A percentile compares a stretch with the other conserved stretches of the same genome.
Evolutionary conservation across 2,888 invertebrate species (phyloP).

Genomic region (Bugulina stolonifera): DNA sequence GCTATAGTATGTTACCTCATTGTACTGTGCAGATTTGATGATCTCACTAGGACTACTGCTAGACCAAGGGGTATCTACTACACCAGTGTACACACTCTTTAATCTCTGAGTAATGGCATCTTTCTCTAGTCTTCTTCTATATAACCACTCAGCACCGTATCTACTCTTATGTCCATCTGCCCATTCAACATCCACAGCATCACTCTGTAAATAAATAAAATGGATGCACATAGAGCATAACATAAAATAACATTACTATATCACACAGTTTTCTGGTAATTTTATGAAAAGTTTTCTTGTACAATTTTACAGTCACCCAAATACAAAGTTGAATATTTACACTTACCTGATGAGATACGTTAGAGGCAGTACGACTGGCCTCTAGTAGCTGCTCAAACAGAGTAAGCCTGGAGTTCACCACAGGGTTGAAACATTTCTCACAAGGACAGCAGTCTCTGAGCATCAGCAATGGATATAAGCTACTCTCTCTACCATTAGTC

Average conservation of each 20-base stretch:
- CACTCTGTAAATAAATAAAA: slow-evolving; percentile 1
- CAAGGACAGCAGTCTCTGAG: slow-evolving; percentile 15
- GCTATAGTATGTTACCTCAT: too few relatives aligned
- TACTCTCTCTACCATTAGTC: neutral
- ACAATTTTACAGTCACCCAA: too few relatives aligned
- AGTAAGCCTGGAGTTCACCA: slow-evolving; percentile 3
- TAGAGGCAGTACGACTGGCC: neutral
- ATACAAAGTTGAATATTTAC: too few relatives aligned
- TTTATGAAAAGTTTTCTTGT: too few relatives aligned
- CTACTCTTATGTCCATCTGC: neutral
- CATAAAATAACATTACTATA: too few relatives aligned
- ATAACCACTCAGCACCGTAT: slow-evolving; percentile 11
- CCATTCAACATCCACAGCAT: neutral
- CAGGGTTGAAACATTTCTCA: slow-evolving; percentile 21
- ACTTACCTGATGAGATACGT: neutral
- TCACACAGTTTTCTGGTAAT: too few relatives aligned
- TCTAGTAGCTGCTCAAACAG: slow-evolving; percentile 17
- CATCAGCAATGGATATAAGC: neutral
- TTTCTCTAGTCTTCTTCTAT: slow-evolving; percentile 10
- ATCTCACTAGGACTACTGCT: neutral
- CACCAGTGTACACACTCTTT: neutral
- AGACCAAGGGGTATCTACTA: slow-evolving; percentile 12
- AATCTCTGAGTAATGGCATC: neutral
- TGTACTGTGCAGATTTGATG: neutral
- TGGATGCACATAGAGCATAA: too few relatives aligned